These are phyloP conservation scores for Cremastinae sp. DNA, from an alignment of 2,888 invertebrate species.

Conservation along the genomic window DNA sequence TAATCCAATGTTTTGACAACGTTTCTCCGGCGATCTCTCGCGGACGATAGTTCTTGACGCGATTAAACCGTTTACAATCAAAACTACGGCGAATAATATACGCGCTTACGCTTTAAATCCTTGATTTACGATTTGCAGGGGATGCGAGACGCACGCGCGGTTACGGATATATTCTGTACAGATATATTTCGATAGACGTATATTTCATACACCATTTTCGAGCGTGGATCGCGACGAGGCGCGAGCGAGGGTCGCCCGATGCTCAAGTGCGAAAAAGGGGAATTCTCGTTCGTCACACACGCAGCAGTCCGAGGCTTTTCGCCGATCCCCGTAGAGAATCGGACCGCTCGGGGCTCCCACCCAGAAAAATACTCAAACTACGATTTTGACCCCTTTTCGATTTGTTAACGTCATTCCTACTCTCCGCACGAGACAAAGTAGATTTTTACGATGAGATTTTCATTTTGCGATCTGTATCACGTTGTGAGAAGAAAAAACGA, in stretches of 20 bases:
- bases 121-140: slow-evolving; percentile 74
- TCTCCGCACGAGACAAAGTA: slow-evolving; percentile 39
- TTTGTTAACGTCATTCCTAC: slow-evolving; percentile 37
- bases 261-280: slow-evolving; percentile 55
- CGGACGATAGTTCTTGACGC: slow-evolving; percentile 60
- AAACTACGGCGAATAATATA: slow-evolving; percentile 76
- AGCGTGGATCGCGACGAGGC: neutral
- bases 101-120: slow-evolving; percentile 73
- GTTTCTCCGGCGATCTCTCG: slow-evolving; percentile 66
- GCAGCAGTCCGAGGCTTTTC: slow-evolving; percentile 63
- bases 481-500: slow-evolving; percentile 22
- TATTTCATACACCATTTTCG: neutral
- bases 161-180: slow-evolving; percentile 14
- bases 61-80: slow-evolving; percentile 79
- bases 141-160: slow-evolving; percentile 25
- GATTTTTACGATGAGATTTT: slow-evolving; percentile 45
- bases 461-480: neutral
- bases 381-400: slow-evolving; percentile 42
- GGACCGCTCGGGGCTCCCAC: slow-evolving; percentile 63
- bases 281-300: slow-evolving; percentile 30
- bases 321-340: slow-evolving; percentile 78
- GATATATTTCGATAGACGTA: neutral
- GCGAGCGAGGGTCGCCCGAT: neutral
- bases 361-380: slow-evolving; percentile 3
- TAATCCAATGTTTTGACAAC: slow-evolving; percentile 79